Conservation (phyloP, 1,140 invertebrate species). For the Atta cephalotes region DNA sequence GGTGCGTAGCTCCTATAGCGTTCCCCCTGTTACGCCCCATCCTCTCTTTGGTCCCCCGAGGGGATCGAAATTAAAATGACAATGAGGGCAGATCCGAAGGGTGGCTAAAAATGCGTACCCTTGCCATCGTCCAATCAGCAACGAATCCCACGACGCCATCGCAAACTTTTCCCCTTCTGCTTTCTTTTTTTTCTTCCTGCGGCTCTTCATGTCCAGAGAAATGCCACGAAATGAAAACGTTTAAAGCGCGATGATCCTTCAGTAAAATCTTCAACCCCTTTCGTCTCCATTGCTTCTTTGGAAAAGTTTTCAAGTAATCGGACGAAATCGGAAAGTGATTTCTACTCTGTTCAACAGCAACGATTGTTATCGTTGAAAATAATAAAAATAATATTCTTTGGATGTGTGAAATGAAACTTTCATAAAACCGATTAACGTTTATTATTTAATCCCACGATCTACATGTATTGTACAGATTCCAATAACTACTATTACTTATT, state of each 20-base stretch:
- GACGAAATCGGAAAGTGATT: constrained; percentile 5
- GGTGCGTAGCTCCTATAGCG: constrained; percentile 75
- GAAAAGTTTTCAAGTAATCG: constrained; percentile 42
- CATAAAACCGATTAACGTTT: constrained; percentile 46
- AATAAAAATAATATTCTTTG: constrained; percentile 23
- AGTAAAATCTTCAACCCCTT: constrained; percentile 68
- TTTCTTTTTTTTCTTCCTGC: constrained; percentile 49
- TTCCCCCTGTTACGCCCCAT: constrained; percentile 63
- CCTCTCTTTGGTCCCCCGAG: constrained; percentile 71
- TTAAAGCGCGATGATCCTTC: constrained; percentile 73
- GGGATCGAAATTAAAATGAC: constrained; percentile 86
- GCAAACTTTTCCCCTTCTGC: constrained; percentile 74
- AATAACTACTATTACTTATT: constrained; percentile 31
- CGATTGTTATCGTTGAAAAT: constrained; percentile 26
- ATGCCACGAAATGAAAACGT: constrained; percentile 73
- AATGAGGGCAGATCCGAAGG: constrained; percentile 85
- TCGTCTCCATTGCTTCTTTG: constrained; percentile 1
- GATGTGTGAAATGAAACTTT: constrained; percentile 34
- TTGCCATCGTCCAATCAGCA: constrained; percentile 83
- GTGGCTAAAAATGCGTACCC: constrained; percentile 83
- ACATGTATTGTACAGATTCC: background rate
- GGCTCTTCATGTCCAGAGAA: constrained; percentile 47
- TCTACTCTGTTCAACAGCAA: constrained; percentile 9
- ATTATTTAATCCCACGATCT: constrained; percentile 32
- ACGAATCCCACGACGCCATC: constrained; percentile 81